Evolutionary conservation across 2,888 invertebrate genomes (phyloP).

Genomic region (Cantharis rustica): DNA sequence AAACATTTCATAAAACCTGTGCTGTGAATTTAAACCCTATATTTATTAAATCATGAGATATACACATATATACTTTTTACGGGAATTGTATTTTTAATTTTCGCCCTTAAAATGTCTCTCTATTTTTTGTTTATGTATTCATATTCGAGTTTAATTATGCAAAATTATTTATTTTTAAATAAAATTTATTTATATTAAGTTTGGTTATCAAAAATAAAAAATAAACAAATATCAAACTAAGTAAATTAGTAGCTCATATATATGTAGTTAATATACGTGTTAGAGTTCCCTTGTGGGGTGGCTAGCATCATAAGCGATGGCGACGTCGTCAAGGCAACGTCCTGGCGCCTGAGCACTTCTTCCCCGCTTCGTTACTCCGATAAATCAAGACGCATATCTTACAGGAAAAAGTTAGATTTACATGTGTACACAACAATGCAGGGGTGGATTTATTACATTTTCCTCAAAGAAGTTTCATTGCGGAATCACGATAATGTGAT

Average conservation of each 20-base stretch:
- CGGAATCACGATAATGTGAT: not conserved
- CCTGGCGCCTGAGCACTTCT: conserved; percentile 46
- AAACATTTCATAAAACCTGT: conserved; percentile 2
- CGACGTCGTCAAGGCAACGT: conserved; percentile 54
- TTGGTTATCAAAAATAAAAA: not conserved
- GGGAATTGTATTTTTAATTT: not conserved
- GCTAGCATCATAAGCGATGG: conserved; percentile 49
- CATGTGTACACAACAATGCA: conserved; percentile 40
- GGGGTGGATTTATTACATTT: conserved; percentile 24
- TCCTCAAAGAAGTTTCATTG: not conserved
- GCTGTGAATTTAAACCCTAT: not conserved
- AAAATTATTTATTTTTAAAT: not conserved
- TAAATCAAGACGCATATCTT: conserved; percentile 43
- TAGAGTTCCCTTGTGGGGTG: conserved; percentile 42
- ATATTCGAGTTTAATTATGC: not conserved
- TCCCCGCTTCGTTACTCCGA: conserved; percentile 47
- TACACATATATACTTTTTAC: not conserved
- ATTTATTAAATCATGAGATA: not conserved
- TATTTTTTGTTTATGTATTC: not conserved
- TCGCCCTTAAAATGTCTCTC: not conserved
- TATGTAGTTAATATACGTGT: conserved; percentile 32
- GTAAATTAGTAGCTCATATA: conserved; percentile 31
- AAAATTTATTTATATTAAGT: not conserved
- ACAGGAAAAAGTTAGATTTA: conserved; percentile 42
- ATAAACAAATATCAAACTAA: conserved; percentile 18